phyloP scores from a whole-genome alignment of 1,140 invertebrate genomes.

The Asobara japonica region DNA sequence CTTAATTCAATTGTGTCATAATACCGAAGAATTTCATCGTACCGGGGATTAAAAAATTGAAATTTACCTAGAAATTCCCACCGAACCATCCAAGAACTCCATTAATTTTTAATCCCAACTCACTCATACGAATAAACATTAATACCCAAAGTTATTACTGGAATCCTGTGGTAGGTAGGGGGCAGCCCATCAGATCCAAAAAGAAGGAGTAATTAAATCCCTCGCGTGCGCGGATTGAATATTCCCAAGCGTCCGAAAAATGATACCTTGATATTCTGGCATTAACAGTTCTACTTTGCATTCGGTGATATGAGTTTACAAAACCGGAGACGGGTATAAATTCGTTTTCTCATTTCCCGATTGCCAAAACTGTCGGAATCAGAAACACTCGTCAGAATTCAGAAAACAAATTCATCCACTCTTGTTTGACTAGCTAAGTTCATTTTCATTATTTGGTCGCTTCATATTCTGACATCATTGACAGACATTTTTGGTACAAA shows the following conservation, averaged over 20 bases:
- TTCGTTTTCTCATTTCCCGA: background rate
- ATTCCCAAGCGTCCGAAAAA: background rate
- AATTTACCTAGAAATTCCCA: background rate
- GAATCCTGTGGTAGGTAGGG: background rate
- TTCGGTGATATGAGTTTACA: background rate
- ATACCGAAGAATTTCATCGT: background rate
- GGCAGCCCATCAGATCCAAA: background rate
- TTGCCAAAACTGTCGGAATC: background rate
- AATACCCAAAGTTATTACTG: background rate
- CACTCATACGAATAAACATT: background rate
- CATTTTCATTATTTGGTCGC: too few relatives aligned
- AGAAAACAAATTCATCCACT: background rate
- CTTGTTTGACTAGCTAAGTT: too few relatives aligned
- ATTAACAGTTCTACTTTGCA: background rate
- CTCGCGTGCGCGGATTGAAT: background rate
- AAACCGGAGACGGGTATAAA: conserved; percentile 2
- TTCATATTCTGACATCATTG: too few relatives aligned
- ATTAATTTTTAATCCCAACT: background rate
- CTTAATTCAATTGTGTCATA: background rate
- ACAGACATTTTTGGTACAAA: too few relatives aligned
- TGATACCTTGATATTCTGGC: background rate
- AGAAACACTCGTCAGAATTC: background rate
- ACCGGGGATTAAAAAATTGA: background rate
- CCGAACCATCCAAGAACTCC: background rate
- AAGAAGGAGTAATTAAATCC: background rate